A percentile compares a stretch with the other conserved stretches of the same genome.
phyloP scores from a whole-genome alignment of 2,113 vertebrate genomes.

The Alethe castanea region DNA sequence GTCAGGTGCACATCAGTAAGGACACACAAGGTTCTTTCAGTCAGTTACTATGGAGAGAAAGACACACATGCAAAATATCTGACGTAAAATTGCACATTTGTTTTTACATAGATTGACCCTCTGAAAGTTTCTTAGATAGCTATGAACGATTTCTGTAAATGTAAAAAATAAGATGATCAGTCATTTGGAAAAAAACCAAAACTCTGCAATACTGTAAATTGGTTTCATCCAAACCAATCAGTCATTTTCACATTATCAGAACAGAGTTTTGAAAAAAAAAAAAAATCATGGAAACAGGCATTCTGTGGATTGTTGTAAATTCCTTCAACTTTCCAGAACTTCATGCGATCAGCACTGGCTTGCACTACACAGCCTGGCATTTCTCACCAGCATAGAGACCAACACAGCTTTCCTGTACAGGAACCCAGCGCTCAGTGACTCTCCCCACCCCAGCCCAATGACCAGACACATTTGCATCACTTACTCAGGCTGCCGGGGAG shows the following conservation, averaged over 20 bases:
- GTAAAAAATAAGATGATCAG: neutral
- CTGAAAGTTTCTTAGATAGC: neutral
- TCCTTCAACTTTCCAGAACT: neutral
- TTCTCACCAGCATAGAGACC: neutral
- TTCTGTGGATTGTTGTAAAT: neutral
- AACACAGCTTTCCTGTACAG: neutral
- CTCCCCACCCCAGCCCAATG: neutral
- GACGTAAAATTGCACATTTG: neutral
- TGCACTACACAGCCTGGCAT: neutral
- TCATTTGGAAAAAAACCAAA: neutral
- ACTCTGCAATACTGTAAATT: neutral
- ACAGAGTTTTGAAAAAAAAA: neutral
- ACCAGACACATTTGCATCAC: neutral
- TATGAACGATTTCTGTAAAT: neutral
- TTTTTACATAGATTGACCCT: neutral
- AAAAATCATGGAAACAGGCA: neutral
- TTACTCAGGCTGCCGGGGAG: constrained; percentile 64
- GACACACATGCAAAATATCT: neutral
- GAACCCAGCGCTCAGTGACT: neutral
- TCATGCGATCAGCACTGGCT: neutral
- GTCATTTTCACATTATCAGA: neutral
- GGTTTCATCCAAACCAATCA: neutral
- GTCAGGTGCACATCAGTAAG: neutral
- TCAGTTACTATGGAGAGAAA: neutral
- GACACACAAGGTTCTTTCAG: neutral